Percentiles rank a stretch among this genome's conserved stretches.
Evolutionary conservation across 2,888 invertebrate genomes (phyloP).

Genomic region (Parnassius glacialis): DNA sequence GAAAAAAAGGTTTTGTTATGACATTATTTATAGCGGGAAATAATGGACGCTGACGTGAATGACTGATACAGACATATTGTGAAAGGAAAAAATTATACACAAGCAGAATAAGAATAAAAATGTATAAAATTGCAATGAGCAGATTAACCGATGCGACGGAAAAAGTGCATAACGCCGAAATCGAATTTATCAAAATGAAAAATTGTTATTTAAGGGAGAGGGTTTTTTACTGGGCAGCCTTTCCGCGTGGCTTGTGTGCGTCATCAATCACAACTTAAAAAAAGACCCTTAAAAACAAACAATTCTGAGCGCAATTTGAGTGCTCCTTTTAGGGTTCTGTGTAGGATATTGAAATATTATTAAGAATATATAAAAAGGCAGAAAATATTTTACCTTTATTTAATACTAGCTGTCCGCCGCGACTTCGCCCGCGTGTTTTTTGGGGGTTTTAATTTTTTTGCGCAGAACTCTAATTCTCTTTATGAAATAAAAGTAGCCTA

Average conservation of each 20-base stretch:
- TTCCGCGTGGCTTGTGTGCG: conserved; percentile 42
- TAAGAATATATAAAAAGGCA: too few species aligned
- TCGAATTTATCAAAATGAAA: conserved; percentile 62
- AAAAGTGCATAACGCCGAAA: conserved; percentile 39
- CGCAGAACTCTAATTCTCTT: too few species aligned
- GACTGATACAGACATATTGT: conserved; percentile 22
- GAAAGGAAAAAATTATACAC: conserved; percentile 17
- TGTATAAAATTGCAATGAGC: conserved; percentile 24
- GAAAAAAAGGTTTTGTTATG: conserved; percentile 16
- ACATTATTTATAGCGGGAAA: conserved; percentile 27
- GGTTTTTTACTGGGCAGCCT: conserved; percentile 49
- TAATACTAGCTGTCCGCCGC: too few species aligned
- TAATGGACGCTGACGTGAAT: conserved; percentile 23
- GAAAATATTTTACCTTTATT: too few species aligned
- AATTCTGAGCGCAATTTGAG: conserved; percentile 46
- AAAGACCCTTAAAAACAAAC: conserved; percentile 53
- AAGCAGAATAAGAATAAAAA: conserved; percentile 24
- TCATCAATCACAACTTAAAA: conserved; percentile 56
- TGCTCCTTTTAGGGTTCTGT: conserved; percentile 24
- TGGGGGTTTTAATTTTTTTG: too few species aligned
- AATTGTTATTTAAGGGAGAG: conserved; percentile 61
- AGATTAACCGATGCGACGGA: conserved; percentile 26
- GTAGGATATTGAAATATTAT: not conserved
- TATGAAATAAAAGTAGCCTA: too few species aligned
- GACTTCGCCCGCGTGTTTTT: too few species aligned